Conservation (phyloP, 1,140 invertebrate genomes). For the Aphidius gifuensis region DNA sequence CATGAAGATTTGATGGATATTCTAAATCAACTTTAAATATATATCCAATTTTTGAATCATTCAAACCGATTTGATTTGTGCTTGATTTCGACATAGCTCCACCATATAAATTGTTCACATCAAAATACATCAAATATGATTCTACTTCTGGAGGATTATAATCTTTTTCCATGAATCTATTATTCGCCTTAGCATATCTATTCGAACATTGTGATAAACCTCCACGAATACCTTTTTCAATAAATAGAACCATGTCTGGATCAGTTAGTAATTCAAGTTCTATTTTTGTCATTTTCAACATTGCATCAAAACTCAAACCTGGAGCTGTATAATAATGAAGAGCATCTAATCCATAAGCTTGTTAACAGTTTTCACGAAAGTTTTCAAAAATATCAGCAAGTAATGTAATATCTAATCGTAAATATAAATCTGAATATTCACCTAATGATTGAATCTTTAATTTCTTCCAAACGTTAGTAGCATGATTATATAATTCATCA, state of each 20-base stretch:
- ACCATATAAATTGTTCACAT: conserved; percentile 45
- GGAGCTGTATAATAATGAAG: conserved; percentile 43
- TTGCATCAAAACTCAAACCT: conserved; percentile 39
- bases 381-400: too few relatives aligned
- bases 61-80: background rate
- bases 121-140: conserved; percentile 34
- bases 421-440: too few relatives aligned
- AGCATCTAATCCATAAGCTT: conserved; percentile 43
- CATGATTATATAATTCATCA: too few relatives aligned
- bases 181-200: conserved; percentile 40
- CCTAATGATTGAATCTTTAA: too few relatives aligned
- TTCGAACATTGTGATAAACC: conserved; percentile 36
- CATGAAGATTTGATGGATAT: background rate
- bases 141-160: conserved; percentile 27
- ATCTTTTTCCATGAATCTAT: conserved; percentile 28
- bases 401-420: too few relatives aligned
- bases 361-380: too few relatives aligned
- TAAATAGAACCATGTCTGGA: conserved; percentile 46
- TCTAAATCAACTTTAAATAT: conserved; percentile 7
- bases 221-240: conserved; percentile 30
- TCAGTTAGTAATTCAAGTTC: too few relatives aligned
- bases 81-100: conserved; percentile 25
- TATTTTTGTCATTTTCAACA: conserved; percentile 43
- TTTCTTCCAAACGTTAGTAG: too few relatives aligned
- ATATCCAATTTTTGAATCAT: background rate